Evolutionary conservation across 2,797 vertebrate species (phyloP).

Genomic region (Acestrorhynchus altus): DNA sequence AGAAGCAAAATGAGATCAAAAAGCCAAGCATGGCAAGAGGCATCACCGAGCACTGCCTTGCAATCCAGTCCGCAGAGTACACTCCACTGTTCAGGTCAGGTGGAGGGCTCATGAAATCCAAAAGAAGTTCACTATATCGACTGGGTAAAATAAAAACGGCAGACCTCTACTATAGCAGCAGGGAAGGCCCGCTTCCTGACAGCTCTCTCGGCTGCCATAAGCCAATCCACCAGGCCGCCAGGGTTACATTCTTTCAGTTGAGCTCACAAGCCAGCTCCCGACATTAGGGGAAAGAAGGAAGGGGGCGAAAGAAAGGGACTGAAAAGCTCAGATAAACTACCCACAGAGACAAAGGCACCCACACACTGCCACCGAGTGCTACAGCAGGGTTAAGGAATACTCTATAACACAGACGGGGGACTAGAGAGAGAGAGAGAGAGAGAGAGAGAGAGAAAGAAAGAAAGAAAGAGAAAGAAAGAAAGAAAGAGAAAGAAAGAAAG

Average conservation of each 20-base stretch:
- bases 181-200: slow-evolving; percentile 50
- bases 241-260: slow-evolving; percentile 63
- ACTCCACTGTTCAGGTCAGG: slow-evolving; percentile 5
- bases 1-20: slow-evolving; percentile 30
- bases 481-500: slow-evolving; percentile 19
- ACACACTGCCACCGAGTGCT: slow-evolving; percentile 2
- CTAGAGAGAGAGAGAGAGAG: background rate
- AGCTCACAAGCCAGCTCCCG: slow-evolving; percentile 51
- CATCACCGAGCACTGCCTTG: slow-evolving; percentile 1
- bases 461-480: background rate
- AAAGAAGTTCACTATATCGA: slow-evolving; percentile 40
- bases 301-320: slow-evolving; percentile 46
- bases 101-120: slow-evolving; percentile 26
- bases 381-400: slow-evolving; percentile 20
- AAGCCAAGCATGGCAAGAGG: slow-evolving; percentile 40
- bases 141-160: slow-evolving; percentile 30
- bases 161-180: slow-evolving; percentile 31
- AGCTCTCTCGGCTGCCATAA: slow-evolving; percentile 44
- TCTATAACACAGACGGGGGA: background rate
- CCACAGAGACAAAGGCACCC: slow-evolving; percentile 39
- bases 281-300: slow-evolving; percentile 18
- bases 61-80: background rate
- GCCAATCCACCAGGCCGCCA: slow-evolving; percentile 37
- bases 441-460: background rate
- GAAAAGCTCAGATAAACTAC: slow-evolving; percentile 37